Evolutionary conservation across 2,113 vertebrate genomes (phyloP).

Genomic region (Scophthalmus maximus): DNA sequence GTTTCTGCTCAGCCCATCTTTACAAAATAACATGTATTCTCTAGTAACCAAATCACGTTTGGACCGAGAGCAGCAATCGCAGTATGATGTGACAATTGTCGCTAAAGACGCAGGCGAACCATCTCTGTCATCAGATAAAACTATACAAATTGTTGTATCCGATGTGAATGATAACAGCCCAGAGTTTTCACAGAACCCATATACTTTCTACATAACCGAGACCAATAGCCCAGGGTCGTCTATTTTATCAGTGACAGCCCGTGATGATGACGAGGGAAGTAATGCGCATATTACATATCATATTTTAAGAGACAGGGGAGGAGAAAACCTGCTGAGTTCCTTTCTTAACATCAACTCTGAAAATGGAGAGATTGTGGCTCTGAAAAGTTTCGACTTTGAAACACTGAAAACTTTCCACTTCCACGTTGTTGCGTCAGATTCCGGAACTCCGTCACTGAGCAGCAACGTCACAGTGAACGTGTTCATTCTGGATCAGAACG

Average conservation of each 20-base stretch:
- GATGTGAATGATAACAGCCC: slow-evolving; percentile 78
- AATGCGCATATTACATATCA: slow-evolving; percentile 68
- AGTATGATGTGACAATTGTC: slow-evolving; percentile 72
- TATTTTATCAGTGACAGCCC: slow-evolving; percentile 62
- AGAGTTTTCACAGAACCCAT: slow-evolving; percentile 55
- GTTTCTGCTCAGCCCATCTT: slow-evolving; percentile 75
- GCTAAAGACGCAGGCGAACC: slow-evolving; percentile 76
- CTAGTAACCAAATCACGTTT: slow-evolving; percentile 73
- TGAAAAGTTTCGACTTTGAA: slow-evolving; percentile 78
- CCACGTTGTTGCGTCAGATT: slow-evolving; percentile 47
- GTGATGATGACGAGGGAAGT: slow-evolving; percentile 48
- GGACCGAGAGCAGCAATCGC: slow-evolving; percentile 73
- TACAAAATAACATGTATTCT: slow-evolving; percentile 76
- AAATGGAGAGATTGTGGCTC: slow-evolving; percentile 37
- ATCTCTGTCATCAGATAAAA: slow-evolving; percentile 69
- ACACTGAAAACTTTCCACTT: slow-evolving; percentile 59
- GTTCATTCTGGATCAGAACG: slow-evolving; percentile 72
- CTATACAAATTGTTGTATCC: slow-evolving; percentile 64
- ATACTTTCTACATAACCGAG: slow-evolving; percentile 66
- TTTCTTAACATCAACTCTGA: slow-evolving; percentile 72
- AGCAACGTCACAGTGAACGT: slow-evolving; percentile 55
- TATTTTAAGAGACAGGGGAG: slow-evolving; percentile 44
- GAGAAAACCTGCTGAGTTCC: slow-evolving; percentile 39
- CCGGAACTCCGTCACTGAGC: slow-evolving; percentile 52
- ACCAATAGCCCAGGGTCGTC: slow-evolving; percentile 69